A percentile compares a stretch with the other conserved stretches of the same genome.
Conservation (phyloP, 2,797 vertebrate species). For the Carcharodon carcharias region DNA sequence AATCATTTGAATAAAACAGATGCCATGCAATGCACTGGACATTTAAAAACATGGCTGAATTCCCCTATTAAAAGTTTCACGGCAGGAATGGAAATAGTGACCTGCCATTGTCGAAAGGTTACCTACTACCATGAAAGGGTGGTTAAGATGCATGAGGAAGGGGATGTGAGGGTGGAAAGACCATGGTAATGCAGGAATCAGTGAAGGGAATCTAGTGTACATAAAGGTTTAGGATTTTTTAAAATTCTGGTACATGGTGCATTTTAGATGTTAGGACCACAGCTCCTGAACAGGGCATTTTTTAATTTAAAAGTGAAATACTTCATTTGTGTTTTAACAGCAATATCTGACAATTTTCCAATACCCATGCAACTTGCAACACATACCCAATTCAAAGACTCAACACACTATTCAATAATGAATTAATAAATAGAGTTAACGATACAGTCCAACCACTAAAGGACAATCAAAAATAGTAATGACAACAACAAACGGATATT, state of each 20-base stretch:
- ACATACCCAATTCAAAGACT: background rate
- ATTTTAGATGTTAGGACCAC: background rate
- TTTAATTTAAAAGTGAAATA: no score
- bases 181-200: background rate
- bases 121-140: background rate
- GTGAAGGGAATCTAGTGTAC: background rate
- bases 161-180: background rate
- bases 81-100: conserved; percentile 30
- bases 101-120: background rate
- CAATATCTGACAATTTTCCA: background rate
- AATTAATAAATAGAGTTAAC: background rate
- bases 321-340: background rate
- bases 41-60: conserved; percentile 15
- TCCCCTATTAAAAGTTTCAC: conserved; percentile 37
- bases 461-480: background rate
- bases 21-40: conserved; percentile 30
- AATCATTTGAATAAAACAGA: background rate
- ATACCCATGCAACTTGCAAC: background rate
- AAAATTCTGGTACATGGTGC: background rate
- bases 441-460: background rate
- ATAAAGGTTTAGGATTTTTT: background rate
- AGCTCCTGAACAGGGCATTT: background rate
- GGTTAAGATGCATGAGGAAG: background rate
- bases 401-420: background rate
- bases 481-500: background rate